phyloP scores from a whole-genome alignment of 2,113 vertebrate genomes.

The Chaetorhynchus papuensis region DNA sequence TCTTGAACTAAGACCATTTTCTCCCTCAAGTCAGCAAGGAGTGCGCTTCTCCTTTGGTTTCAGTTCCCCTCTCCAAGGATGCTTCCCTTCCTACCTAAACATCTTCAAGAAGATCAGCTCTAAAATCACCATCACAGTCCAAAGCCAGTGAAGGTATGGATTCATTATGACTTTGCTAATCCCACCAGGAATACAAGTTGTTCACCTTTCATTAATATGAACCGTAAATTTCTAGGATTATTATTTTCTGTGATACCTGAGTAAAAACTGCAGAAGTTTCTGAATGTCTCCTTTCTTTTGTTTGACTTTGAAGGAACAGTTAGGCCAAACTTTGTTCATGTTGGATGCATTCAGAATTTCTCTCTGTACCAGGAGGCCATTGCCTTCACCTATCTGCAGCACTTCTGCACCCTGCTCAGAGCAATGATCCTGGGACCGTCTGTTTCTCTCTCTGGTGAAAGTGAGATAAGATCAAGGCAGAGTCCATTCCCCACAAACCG shows the following conservation, averaged over 20 bases:
- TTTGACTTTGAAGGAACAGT: neutral
- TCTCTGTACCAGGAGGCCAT: neutral
- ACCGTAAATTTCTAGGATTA: neutral
- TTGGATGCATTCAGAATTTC: neutral
- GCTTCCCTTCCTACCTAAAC: neutral
- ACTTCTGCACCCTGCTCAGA: neutral
- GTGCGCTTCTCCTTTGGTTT: rapidly evolving
- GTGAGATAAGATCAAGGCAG: neutral
- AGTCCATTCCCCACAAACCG: neutral
- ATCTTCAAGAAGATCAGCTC: neutral
- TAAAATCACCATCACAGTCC: neutral
- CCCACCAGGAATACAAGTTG: neutral
- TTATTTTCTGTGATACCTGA: neutral
- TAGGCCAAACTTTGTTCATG: neutral
- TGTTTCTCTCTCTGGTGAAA: neutral
- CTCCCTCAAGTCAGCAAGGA: rapidly evolving
- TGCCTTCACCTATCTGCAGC: neutral
- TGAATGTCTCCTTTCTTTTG: neutral
- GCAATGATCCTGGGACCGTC: neutral
- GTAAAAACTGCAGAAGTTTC: neutral
- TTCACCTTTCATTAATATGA: neutral
- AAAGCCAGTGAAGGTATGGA: neutral
- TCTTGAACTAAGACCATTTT: neutral
- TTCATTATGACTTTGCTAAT: neutral
- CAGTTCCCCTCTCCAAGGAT: neutral